phyloP scores from a whole-genome alignment of 1,140 invertebrate species.

The Heliconius hermathena region DNA sequence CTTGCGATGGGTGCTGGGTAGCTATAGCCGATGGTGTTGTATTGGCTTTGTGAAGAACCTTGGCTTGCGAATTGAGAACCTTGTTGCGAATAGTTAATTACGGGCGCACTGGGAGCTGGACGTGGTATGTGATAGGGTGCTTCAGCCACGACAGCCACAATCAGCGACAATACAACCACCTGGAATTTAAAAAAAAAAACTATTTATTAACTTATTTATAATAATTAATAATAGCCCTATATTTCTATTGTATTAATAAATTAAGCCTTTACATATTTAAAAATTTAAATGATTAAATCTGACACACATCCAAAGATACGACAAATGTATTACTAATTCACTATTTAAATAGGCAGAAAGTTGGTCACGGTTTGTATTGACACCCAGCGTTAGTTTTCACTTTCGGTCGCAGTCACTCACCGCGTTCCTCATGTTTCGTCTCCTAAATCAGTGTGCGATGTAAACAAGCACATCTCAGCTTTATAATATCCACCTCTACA shows the following conservation, averaged over 20 bases:
- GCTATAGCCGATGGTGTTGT: constrained; percentile 36
- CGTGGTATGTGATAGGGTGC: constrained; percentile 68
- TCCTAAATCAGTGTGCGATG: constrained; percentile 59
- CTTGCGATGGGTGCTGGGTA: constrained; percentile 38
- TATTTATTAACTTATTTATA: not conserved
- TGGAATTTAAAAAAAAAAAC: constrained; percentile 48
- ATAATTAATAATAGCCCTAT: not conserved
- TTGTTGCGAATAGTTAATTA: constrained; percentile 52
- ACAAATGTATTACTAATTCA: constrained; percentile 15
- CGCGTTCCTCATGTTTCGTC: constrained; percentile 66
- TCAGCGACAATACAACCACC: constrained; percentile 61
- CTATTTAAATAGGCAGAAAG: constrained; percentile 31
- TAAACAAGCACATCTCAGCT: constrained; percentile 42
- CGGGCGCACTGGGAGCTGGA: constrained; percentile 55
- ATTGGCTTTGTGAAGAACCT: not conserved
- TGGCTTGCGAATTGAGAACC: not conserved
- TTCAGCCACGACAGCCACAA: constrained; percentile 60
- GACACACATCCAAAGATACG: not conserved
- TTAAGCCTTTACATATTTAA: not conserved
- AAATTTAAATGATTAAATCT: not conserved
- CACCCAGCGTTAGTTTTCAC: constrained; percentile 58
- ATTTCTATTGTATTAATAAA: no score
- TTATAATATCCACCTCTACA: constrained; percentile 69
- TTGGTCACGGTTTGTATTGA: constrained; percentile 13
- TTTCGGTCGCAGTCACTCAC: constrained; percentile 61